These are phyloP conservation scores for Mylabris phalerata DNA, from an alignment of 1,140 invertebrate genomes.

Conservation along the genomic window DNA sequence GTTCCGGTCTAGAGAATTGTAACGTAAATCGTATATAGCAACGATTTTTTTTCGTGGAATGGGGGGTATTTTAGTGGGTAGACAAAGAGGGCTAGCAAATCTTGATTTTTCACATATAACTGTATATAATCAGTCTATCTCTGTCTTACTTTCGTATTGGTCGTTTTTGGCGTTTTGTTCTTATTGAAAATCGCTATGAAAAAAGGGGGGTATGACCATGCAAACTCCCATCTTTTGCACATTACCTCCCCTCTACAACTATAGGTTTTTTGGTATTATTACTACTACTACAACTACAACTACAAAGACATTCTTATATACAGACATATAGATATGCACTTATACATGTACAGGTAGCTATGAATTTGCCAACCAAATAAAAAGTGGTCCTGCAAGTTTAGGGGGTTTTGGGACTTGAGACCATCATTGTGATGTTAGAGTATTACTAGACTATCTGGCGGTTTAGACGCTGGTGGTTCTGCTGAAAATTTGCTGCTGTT, in stretches of 20 bases:
- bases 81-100: slow-evolving; percentile 29
- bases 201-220: slow-evolving; percentile 30
- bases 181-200: slow-evolving; percentile 10
- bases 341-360: slow-evolving; percentile 38
- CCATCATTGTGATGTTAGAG: slow-evolving; percentile 42
- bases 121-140: slow-evolving; percentile 24
- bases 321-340: neutral
- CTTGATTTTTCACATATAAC: slow-evolving; percentile 39
- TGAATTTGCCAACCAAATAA: slow-evolving; percentile 43
- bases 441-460: slow-evolving; percentile 43
- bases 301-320: neutral
- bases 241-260: slow-evolving; percentile 10
- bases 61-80: too few species aligned
- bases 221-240: slow-evolving; percentile 9
- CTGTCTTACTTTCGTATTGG: too few species aligned
- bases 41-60: too few species aligned
- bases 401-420: slow-evolving; percentile 39
- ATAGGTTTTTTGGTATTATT: too few species aligned
- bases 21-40: too few species aligned
- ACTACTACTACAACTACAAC: neutral
- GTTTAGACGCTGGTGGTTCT: slow-evolving; percentile 38
- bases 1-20: too few species aligned
- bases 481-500: slow-evolving; percentile 4
- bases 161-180: neutral
- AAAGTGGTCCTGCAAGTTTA: slow-evolving; percentile 44